Evolutionary conservation across 2,888 invertebrate genomes (phyloP).

Genomic region (Scaptomyza cyrtandrae): DNA sequence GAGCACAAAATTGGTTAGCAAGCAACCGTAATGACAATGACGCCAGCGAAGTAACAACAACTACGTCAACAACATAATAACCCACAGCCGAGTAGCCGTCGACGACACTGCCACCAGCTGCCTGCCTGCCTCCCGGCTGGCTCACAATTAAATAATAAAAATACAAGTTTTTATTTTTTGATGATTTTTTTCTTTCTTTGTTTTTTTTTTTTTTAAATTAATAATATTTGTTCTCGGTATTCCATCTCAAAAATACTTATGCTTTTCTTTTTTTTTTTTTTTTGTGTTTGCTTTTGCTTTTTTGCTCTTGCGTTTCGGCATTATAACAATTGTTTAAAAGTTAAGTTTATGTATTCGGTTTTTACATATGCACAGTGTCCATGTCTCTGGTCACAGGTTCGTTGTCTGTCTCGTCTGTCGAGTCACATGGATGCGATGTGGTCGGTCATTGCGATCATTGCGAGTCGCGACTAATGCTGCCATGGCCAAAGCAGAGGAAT

Average conservation of each 20-base stretch:
- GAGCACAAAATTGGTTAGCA: constrained; percentile 73
- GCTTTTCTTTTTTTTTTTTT: constrained; percentile 54
- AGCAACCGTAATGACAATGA: constrained; percentile 31
- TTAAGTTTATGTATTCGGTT: constrained; percentile 66
- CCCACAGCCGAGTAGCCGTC: constrained; percentile 49
- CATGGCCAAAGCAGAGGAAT: constrained; percentile 83
- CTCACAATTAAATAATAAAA: constrained; percentile 74
- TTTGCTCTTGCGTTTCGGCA: constrained; percentile 58
- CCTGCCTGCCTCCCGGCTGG: constrained; percentile 32
- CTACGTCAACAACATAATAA: constrained; percentile 50
- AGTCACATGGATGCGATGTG: constrained; percentile 51
- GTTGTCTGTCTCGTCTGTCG: constrained; percentile 51
- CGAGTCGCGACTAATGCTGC: constrained; percentile 75
- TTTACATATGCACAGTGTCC: constrained; percentile 77
- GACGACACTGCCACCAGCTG: constrained; percentile 32
- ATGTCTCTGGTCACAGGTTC: constrained; percentile 51
- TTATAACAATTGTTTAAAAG: constrained; percentile 63
- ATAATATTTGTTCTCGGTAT: constrained; percentile 78
- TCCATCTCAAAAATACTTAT: constrained; percentile 81
- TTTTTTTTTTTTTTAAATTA: constrained; percentile 78
- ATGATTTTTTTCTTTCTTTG: constrained; percentile 64
- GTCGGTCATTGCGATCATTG: constrained; percentile 13
- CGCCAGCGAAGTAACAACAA: constrained; percentile 47
- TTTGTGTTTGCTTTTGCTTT: constrained; percentile 37
- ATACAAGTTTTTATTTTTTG: constrained; percentile 74